These are phyloP conservation scores for Varecia variegata DNA, from an alignment of 2,797 vertebrate species.

Conservation along the genomic window DNA sequence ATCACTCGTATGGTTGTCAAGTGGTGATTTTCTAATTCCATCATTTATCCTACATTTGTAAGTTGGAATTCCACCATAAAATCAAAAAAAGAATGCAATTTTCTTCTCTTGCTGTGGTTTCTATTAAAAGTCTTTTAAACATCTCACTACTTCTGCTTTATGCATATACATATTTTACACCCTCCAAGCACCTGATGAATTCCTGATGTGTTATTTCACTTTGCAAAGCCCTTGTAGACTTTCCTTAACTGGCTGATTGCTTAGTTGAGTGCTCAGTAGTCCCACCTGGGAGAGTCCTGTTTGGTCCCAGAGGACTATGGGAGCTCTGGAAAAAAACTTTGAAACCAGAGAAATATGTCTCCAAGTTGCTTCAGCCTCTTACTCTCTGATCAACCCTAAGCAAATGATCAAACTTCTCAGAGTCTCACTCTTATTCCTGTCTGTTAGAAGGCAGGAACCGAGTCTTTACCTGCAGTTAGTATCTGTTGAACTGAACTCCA, in stretches of 20 bases:
- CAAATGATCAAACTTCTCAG: neutral
- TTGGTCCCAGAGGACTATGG: neutral
- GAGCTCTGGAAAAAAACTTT: neutral
- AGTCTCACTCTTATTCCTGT: neutral
- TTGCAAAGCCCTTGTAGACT: neutral
- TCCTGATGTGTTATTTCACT: neutral
- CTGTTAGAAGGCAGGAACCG: neutral
- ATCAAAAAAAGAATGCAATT: neutral
- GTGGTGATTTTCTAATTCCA: neutral
- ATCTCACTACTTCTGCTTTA: neutral
- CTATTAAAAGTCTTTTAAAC: neutral
- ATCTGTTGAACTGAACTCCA: neutral
- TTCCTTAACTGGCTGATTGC: neutral
- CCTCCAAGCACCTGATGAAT: neutral
- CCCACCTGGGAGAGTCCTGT: neutral
- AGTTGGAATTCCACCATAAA: neutral
- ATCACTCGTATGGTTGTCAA: neutral
- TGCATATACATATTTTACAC: neutral
- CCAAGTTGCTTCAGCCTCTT: neutral
- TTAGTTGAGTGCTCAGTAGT: neutral
- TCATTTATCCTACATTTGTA: neutral
- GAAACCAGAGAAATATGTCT: neutral
- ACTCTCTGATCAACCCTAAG: neutral
- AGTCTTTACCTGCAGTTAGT: neutral
- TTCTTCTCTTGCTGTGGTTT: neutral